Base-by-base conservation (phyloP, 2,888 invertebrate genomes). In the Cabera pusaria region DNA sequence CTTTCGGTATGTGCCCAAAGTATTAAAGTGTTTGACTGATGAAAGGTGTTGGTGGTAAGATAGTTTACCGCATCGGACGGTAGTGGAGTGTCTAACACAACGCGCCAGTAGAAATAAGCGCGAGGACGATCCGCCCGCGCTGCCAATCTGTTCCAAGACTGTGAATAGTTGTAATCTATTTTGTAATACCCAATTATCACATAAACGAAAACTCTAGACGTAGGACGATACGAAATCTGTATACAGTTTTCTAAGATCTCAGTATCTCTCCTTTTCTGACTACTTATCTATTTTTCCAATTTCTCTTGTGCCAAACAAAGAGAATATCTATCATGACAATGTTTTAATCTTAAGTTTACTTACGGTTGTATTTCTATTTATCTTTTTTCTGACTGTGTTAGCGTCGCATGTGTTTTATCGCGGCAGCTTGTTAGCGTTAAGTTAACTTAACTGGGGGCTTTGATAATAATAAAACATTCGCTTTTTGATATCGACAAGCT, bases 181-280 rank as follows among this genome's bases (percentile, higher is more conserved):
- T 34, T 64, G 56, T 70, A 65, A 59, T 56, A 68, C 38, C 49
- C 47, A 41, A 52, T 48, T 50, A 50, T 53, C 52, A 53, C 46
- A 50, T 50, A 45, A 40, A 40, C 37, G 18, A 39, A 22, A 21
- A 42, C 20, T 19, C 49, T 64, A 64, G 54, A 42, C 55, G 50
- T 69, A 73, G 52, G 65, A 53, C 55, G 59, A 66, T 67, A 65
- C 58, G 66, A 72, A 73, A 70, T 64, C 69, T 80, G 67, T 78
- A 73, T 72, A 75, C 75, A 77, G 82, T 84, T 84, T 84, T 84
- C 81, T 66, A 72, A 78, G 85, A 86, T 86, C 85, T 86, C 85
- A 79, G 71, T 57, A 65, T 78, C 67, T 71, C 58, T 49, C 52
- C 57, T 59, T 61, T 56, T 70, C 63, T 57, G 61, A 61, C 59